Evolutionary conservation across 2,113 vertebrate genomes (phyloP).

Genomic region (Stercorarius parasiticus): DNA sequence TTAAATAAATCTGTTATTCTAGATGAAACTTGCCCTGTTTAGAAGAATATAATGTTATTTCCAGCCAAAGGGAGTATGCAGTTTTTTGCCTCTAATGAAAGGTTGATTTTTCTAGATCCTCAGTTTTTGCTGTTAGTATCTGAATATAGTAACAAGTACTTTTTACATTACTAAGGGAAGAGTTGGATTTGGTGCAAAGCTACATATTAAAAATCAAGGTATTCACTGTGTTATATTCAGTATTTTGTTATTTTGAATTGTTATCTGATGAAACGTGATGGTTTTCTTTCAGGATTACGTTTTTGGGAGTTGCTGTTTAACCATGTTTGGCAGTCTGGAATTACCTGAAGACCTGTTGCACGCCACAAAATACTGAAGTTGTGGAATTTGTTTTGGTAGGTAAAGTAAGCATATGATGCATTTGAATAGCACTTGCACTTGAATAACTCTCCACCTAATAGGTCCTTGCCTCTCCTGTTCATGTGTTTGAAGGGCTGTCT

Average conservation of each 20-base stretch:
- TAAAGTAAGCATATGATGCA: background rate
- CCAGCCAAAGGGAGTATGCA: background rate
- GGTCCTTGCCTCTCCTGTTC: background rate
- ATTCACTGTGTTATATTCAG: background rate
- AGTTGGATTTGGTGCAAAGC: background rate
- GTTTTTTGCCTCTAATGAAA: background rate
- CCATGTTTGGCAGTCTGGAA: constrained; percentile 62
- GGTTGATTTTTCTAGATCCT: background rate
- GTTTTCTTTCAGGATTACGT: constrained; percentile 58
- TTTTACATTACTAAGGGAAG: background rate
- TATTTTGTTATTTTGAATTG: background rate
- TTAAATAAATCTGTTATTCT: background rate
- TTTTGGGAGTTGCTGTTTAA: constrained; percentile 47
- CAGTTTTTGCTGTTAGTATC: background rate
- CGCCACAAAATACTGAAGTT: constrained; percentile 37
- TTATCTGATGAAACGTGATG: background rate
- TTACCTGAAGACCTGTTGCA: constrained; percentile 58
- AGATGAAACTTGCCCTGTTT: background rate
- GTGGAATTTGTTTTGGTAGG: constrained; percentile 54
- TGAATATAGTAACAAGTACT: background rate
- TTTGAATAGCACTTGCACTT: background rate
- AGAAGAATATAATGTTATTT: background rate
- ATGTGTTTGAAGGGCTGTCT: background rate
- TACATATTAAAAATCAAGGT: background rate
- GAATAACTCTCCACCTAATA: background rate